These are phyloP conservation scores for Apamea monoglypha DNA, from an alignment of 2,888 invertebrate genomes.

Conservation along the genomic window DNA sequence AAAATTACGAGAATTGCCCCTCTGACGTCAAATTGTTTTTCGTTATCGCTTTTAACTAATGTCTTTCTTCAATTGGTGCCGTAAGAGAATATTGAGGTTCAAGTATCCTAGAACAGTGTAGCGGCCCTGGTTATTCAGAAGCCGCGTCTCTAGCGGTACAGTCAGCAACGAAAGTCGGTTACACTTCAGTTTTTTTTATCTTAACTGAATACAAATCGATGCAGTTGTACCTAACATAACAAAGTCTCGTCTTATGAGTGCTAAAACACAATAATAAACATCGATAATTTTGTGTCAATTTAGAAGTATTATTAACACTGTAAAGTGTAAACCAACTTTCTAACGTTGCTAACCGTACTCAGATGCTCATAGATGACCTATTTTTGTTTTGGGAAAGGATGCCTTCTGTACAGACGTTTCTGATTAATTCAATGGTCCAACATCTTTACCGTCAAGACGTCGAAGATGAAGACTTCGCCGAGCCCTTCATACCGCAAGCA, in stretches of 20 bases:
- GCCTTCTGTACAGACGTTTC: constrained; percentile 54
- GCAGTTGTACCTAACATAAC: background rate
- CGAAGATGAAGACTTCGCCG: constrained; percentile 51
- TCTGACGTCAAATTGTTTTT: constrained; percentile 10
- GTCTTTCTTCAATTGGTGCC: background rate
- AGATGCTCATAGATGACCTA: constrained; percentile 42
- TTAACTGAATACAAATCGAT: background rate
- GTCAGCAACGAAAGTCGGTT: constrained; percentile 43
- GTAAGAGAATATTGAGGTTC: constrained; percentile 2
- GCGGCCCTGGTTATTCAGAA: constrained; percentile 22
- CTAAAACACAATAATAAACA: background rate
- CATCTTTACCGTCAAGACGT: constrained; percentile 56
- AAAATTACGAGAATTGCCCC: too few relatives aligned
- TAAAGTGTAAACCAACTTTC: constrained; percentile 33
- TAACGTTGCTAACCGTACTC: constrained; percentile 27
- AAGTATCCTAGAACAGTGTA: constrained; percentile 16
- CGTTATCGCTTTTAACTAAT: background rate
- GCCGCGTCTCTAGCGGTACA: constrained; percentile 25
- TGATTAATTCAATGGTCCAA: constrained; percentile 57
- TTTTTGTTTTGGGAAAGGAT: constrained; percentile 48
- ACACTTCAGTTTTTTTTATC: constrained; percentile 12
- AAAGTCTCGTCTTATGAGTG: background rate
- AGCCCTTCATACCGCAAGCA: constrained; percentile 26
- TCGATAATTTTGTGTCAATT: background rate
- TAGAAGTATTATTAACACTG: constrained; percentile 11